Conservation (phyloP, 2,797 vertebrate genomes). For the Diglossa cyanea region DNA sequence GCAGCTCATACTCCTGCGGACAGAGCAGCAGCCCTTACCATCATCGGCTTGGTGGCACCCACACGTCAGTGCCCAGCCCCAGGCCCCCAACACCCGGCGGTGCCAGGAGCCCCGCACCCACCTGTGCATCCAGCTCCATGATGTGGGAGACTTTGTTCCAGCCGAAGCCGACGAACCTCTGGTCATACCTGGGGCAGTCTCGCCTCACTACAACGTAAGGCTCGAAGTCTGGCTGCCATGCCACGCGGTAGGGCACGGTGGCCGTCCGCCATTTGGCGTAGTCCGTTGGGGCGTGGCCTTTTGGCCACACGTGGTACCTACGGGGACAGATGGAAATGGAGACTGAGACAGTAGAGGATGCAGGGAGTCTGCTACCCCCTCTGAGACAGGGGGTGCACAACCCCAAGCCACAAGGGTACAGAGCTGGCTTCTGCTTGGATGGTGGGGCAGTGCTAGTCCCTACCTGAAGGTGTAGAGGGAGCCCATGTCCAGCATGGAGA, state of each 20-base stretch:
- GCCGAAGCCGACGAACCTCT: conserved; percentile 94
- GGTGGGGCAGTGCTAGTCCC: background rate
- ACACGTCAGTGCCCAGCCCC: accelerated
- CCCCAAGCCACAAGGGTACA: background rate
- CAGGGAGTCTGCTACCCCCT: background rate
- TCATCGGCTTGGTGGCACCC: accelerated
- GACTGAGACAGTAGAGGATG: accelerated
- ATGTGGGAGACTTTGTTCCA: conserved; percentile 98
- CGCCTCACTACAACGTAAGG: conserved; percentile 92
- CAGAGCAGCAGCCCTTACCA: background rate
- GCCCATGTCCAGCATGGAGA: conserved; percentile 93
- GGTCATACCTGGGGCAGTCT: conserved; percentile 92
- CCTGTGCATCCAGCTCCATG: conserved; percentile 95
- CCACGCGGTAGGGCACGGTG: conserved; percentile 86
- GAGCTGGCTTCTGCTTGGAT: background rate
- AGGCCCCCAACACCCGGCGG: background rate
- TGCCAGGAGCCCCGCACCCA: conserved; percentile 42
- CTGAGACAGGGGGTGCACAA: background rate
- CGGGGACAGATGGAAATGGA: background rate
- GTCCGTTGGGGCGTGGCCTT: conserved; percentile 89
- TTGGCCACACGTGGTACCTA: conserved; percentile 95
- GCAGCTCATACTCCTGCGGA: conserved; percentile 88
- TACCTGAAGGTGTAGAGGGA: conserved; percentile 96
- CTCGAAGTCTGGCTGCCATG: conserved; percentile 93
- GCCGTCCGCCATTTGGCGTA: conserved; percentile 93